Evolutionary conservation across 2,888 invertebrate species (phyloP), one percentile per base, ranked within the genome.

Genomic region (Scaptodrosophila latifasciaeformis): DNA sequence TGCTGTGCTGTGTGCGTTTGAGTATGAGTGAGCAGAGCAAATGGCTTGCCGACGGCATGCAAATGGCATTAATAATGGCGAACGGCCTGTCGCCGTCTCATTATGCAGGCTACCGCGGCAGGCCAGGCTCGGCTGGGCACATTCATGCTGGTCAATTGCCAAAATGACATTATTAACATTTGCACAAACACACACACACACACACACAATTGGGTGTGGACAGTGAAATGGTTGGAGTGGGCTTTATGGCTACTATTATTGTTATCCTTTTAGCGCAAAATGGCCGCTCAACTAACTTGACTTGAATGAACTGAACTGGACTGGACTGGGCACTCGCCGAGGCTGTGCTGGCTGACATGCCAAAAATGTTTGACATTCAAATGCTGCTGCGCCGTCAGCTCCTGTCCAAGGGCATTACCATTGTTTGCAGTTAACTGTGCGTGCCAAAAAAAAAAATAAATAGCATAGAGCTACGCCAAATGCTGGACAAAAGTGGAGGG

Each of bases 241-340:
- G 58, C n/a, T 65, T 68, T 65, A 65, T 62, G 67, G 71, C 62
- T 49, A 64, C 54, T 72, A 67, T 65, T 61, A 74, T 74, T 72
- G 72, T 79, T 76, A 79, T 74, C 72, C 72, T 76, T 74, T 74
- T 65, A 79, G 64, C 67, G 54, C 80, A 74, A 74, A 76, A 74
- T 74, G 72, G 80, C 72, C 55, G 19, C 17, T 2, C 39, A 13
- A 35, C 15, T 7, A 30, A 30, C 9, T n/a, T n/a, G n/a, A n/a
- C n/a, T n/a, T n/a, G n/a, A n/a, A n/a, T n/a, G n/a, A n/a, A n/a
- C n/a, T n/a, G n/a, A n/a, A n/a, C n/a, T n/a, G n/a, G n/a, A n/a
- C n/a, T n/a, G n/a, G n/a, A n/a, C n/a, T n/a, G n/a, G n/a, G n/a
- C 35, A 35, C 13, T 35, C 4, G 34, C 34, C 34, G 6, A 34